Base-by-base conservation (phyloP, 2,113 vertebrate species). In the Eulacestoma nigropectus region DNA sequence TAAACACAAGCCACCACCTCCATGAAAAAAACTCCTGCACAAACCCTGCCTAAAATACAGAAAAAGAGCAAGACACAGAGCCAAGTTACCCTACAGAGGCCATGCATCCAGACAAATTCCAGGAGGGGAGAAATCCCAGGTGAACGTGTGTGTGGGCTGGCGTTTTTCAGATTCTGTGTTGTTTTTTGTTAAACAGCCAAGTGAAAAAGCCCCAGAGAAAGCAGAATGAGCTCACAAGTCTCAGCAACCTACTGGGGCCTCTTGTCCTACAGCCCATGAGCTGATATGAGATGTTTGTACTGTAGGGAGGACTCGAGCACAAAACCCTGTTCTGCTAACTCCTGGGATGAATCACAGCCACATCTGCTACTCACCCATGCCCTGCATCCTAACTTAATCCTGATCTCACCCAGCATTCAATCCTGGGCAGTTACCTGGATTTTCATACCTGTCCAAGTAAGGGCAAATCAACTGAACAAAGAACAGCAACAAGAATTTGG, bases 261-360 rank as follows among this genome's bases (percentile, higher is more conserved):
- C 85, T 55, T 83, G 69, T 93, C 83, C 10, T 49, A 8, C 41
- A 35, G 82, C 7, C 9, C 27, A 1, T 2, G 89, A 82, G 88
- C 79, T 39, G 42, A 69, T 22, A 52, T 0, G 69, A 89, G 63
- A 29, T 42, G 30, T 55, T 26, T 46, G 35, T 4, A 14, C 21
- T 6, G 47, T 60, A 26, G 70, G 44, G 72, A 93, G 87, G 63
- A 72, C 56, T 42, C 16, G 65, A 76, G 62, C 56, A 56, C 91
- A 84, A 23, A 25, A 10, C 65, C 42, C 44, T 22, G 29, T 52
- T 30, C 85, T 83, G 92, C 35, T 27, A 27, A 73, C 73, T 86
- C 85, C 93, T 13, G 84, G 92, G 87, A 78, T 62, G 87, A 87
- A 55, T 76, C 96, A 80, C 42, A 82, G 87, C 81, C 81, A 47